Conservation (phyloP, 2,113 vertebrate genomes). For the Murina feae region DNA sequence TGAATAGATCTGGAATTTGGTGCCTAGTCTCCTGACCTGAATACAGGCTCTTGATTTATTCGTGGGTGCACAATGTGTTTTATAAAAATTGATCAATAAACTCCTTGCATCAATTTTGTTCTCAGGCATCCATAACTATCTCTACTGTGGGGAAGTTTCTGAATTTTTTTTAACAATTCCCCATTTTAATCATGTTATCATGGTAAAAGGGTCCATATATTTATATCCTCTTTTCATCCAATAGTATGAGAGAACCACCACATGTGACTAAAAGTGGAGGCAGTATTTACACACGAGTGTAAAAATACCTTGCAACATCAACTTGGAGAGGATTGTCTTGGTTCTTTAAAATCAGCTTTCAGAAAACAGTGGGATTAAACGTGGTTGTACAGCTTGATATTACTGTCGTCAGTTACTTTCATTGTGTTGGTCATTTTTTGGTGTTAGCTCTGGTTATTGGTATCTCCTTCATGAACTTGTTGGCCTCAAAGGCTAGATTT, state of each 20-base stretch:
- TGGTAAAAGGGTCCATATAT: not conserved
- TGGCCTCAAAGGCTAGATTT: not conserved
- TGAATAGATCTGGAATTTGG: not conserved
- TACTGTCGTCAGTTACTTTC: not conserved
- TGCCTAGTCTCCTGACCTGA: not conserved
- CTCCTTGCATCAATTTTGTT: not conserved
- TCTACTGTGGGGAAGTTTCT: not conserved
- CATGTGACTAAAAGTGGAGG: not conserved
- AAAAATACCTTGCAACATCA: not conserved
- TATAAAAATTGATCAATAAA: not conserved
- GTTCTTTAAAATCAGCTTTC: not conserved
- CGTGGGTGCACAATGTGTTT: not conserved
- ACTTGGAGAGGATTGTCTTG: not conserved
- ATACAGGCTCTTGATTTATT: not conserved
- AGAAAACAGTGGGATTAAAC: not conserved
- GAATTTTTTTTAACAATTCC: not conserved
- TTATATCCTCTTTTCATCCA: not conserved
- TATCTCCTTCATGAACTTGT: not conserved
- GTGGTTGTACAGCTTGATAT: not conserved
- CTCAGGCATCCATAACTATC: not conserved
- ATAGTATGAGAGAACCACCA: not conserved
- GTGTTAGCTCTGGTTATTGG: not conserved
- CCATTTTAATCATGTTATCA: not conserved
- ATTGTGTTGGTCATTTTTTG: not conserved
- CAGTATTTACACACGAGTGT: not conserved